Base-by-base conservation (phyloP, 2,888 invertebrate species). In the Scelioninae gen. 1 region DNA sequence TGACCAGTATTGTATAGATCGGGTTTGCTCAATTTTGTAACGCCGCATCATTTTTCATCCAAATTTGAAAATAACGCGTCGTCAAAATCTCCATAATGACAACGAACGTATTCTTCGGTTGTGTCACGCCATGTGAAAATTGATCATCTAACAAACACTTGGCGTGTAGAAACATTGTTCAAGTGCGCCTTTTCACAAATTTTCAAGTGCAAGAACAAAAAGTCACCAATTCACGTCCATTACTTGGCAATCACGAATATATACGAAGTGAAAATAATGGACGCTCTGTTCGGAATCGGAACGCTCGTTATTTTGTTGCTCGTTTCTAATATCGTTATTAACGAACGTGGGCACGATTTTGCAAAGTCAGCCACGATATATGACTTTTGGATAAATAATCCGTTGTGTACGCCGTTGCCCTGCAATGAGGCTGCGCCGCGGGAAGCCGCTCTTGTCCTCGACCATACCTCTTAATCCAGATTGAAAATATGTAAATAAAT, bases 401-500 rank as follows among this genome's bases (percentile, higher is more conserved):
- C 66, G 62, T 47, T 63, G 56, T 60, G 53, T 55, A 55, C 63
- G 43, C 13, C 43, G 68, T 15, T 47, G 69, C 62, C 62, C 63
- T 55, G 78, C 74, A 78, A 75, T 66, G 75, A 79, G 79, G 68
- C 56, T 83, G 79, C 78, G 58, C 83, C 53, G 72, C 83, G 60
- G 80, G 69, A 82, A 69, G 58, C 53, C 63, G 65, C 83, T 88
- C 84, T 87, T 86, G 86, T 83, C 85, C 81, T 81, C 79, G 85
- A 82, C 87, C 88, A 87, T 89, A 90, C 90, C 90, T 91, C 90
- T 92, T 91, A 92, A 92, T 92, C 92, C 92, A 91, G 92, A 92
- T 92, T 91, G 92, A 91, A 92, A 92, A 92, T 92, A 92, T 92
- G 92, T 91, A 92, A 92, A 92, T 92, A 92, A 90, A 91, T 91